phyloP scores from a whole-genome alignment of 2,113 vertebrate genomes.

The Erythrolamprus reginae region DNA sequence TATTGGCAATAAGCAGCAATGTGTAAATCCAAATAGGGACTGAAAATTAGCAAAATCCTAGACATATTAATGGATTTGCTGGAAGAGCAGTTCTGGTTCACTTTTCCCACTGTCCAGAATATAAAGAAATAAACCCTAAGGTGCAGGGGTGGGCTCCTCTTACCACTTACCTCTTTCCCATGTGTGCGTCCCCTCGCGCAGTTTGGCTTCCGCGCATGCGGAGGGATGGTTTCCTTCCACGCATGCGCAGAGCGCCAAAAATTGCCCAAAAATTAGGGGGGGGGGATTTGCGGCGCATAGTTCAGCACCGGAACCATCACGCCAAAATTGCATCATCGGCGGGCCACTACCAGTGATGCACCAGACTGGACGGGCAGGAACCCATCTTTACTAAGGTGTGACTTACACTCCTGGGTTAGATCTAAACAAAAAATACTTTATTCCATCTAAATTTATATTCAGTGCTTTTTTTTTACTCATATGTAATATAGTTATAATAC shows the following conservation, averaged over 20 bases:
- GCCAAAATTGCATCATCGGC: no score
- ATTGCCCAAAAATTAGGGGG: no score
- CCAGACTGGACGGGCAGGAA: no score
- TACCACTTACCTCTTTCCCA: no score
- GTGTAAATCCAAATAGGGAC: neutral
- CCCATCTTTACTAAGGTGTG: neutral
- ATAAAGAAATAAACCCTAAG: neutral
- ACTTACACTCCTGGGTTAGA: neutral
- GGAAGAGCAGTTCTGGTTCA: neutral
- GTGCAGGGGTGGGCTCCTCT: no score
- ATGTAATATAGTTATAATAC: neutral
- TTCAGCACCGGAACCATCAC: no score
- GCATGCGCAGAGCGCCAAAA: no score
- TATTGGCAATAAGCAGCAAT: neutral
- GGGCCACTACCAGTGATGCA: no score
- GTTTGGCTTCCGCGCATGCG: no score
- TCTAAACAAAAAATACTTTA: neutral
- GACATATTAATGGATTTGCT: neutral
- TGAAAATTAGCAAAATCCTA: neutral
- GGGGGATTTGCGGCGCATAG: no score
- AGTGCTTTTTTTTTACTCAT: neutral
- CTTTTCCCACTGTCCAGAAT: neutral
- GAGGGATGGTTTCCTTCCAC: no score
- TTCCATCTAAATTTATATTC: neutral
- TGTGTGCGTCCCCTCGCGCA: no score